Percentiles rank a stretch among this genome's conserved stretches.
These are phyloP conservation scores for Phorcus lineatus DNA, from an alignment of 2,888 invertebrate genomes.

Conservation along the genomic window DNA sequence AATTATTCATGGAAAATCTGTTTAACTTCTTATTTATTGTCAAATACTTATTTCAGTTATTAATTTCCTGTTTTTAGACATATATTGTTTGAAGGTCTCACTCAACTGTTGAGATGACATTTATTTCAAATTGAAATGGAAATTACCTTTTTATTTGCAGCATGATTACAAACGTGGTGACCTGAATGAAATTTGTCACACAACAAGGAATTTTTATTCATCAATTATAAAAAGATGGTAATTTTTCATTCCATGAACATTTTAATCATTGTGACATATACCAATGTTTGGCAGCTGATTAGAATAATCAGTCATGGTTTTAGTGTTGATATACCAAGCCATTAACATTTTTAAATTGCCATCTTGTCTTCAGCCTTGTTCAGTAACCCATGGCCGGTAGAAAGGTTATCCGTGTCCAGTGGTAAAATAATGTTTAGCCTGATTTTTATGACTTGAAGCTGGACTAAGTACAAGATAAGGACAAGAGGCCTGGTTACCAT, in stretches of 20 bases:
- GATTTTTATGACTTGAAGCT: slow-evolving; percentile 1
- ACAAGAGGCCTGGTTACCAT: neutral
- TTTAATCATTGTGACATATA: too few relatives aligned
- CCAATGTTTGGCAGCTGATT: too few relatives aligned
- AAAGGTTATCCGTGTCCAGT: slow-evolving; percentile 1
- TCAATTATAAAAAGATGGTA: too few relatives aligned
- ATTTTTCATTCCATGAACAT: too few relatives aligned
- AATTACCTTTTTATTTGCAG: too few relatives aligned
- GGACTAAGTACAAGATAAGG: slow-evolving; percentile 16
- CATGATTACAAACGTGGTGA: too few relatives aligned
- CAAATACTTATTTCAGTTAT: neutral
- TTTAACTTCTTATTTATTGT: neutral
- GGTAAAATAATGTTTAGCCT: slow-evolving; percentile 14
- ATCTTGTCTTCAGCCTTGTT: neutral
- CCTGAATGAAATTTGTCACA: too few relatives aligned
- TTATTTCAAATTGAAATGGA: too few relatives aligned
- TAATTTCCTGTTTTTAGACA: neutral
- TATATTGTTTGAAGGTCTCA: too few relatives aligned
- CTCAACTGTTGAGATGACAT: too few relatives aligned
- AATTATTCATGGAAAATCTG: neutral
- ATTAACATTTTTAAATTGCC: slow-evolving; percentile 16
- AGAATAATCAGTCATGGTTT: neutral
- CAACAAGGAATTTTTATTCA: too few relatives aligned
- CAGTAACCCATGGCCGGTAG: neutral
- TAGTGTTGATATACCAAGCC: neutral